These are phyloP conservation scores for Microplitis deprimator DNA, from an alignment of 2,888 invertebrate genomes.

Conservation along the genomic window DNA sequence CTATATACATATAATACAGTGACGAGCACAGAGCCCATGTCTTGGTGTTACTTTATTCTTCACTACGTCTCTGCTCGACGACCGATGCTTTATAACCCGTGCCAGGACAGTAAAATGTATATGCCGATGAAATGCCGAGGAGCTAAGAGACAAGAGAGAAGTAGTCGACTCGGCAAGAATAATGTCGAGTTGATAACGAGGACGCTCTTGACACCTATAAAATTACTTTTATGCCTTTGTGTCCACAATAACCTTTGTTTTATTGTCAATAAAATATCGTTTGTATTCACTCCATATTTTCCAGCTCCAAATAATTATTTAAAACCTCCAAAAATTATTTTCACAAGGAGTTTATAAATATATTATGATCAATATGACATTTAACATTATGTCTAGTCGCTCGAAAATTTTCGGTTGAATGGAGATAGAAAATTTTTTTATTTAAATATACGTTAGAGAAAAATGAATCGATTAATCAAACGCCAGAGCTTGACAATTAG, in stretches of 20 bases:
- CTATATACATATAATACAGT: conserved; percentile 28
- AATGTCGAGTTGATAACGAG: conserved; percentile 30
- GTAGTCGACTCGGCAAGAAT: conserved; percentile 32
- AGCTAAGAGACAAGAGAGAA: neutral
- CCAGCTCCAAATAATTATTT: no score
- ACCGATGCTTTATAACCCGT: neutral
- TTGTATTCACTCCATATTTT: no score
- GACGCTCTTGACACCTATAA: conserved; percentile 29
- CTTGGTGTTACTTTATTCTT: conserved; percentile 2
- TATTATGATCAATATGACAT: no score
- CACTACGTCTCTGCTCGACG: neutral
- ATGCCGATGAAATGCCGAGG: neutral
- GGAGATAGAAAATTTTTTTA: no score
- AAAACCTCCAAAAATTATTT: no score
- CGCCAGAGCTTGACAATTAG: conserved; percentile 6
- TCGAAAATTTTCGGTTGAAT: no score
- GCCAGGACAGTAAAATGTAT: neutral
- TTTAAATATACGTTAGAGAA: neutral
- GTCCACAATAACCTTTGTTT: neutral
- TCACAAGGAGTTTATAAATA: no score
- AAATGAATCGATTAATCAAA: conserved; percentile 11
- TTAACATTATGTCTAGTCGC: no score
- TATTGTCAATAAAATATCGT: neutral
- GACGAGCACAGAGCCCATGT: neutral
- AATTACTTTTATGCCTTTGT: neutral